Evolutionary conservation across 2,888 invertebrate genomes (phyloP), one percentile per base, ranked within the genome.

Genomic region (Cerastis leucographa): DNA sequence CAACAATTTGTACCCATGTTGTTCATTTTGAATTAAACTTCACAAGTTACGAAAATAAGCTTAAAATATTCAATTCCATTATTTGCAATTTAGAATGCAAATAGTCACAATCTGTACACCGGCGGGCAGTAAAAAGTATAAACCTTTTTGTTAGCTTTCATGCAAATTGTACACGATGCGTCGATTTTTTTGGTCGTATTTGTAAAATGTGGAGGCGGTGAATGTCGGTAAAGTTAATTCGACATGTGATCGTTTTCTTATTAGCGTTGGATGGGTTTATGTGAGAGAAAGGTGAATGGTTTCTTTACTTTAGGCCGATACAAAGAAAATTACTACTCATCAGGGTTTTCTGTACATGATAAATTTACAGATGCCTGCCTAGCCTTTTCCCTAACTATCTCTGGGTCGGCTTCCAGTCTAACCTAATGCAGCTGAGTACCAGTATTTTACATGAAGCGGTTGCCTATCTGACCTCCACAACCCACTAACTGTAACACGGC

Each of bases 221-320:
- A 74, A 59, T 75, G 61, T 49, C 65, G 78, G 80, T 86, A 87
- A 86, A 86, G 71, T 85, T 81, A 83, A 88, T 89, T 89, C 87
- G 90, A 87, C 87, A 90, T 85, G 86, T 81, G 85, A 88, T 88
- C 85, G 87, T 90, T 90, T 89, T 89, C 85, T 87, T 88, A 88
- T 89, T 89, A 89, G 84, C 73, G 29, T 5, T 78, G 86, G 88
- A 87, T 85, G 86, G 76, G 51, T 66, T 89, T 85, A 91, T 89
- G 80, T 78, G 71, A 85, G 66, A 74, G 11, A 35, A 22, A 42
- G 0, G 9, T 2, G 2, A 54, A 42, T 8, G 0, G n/a, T 25
- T 66, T 59, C n/a, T 74, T 74, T 35, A 0, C 67, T 67, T 54
- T 44, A 35, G n/a, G 11, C n/a, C 0, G n/a, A 54, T n/a, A 12